Base-by-base conservation (phyloP, 2,113 vertebrate species). In the Dunckerocampus dactyliophorus region DNA sequence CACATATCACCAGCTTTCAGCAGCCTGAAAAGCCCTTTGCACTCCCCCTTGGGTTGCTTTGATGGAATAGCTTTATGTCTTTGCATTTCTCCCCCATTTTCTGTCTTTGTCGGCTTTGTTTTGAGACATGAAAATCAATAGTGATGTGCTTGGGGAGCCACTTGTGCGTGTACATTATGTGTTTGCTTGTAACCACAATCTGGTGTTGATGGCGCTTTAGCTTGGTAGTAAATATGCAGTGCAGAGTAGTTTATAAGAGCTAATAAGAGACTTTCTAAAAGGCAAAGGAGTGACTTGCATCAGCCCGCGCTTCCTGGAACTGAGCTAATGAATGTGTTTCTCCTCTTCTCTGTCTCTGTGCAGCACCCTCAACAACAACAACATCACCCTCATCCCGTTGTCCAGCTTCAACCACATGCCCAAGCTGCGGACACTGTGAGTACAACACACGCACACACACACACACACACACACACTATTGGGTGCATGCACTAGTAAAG, bases 401-500 rank as follows among this genome's bases (percentile, higher is more conserved):
- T 97, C 96, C 88, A 99, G 97, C 89, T 99, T 99, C 92, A 98
- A 99, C 85, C 95, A 98, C 87, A 99, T 99, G 97, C 97, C 97
- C 16, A 98, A 98, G 90, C 93, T 99, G 75, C 94, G 97, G 75
- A 98, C 97, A 4, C 90, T 98, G 97, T 99, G 76, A 98, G 97
- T 99, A 94, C 17, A 47, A 51, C 20, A 42, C 60, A 47, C 59
- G 62, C 1, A 1, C 52, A 63, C 69, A 69, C 59, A 62, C 58
- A 60, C 24, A 53, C 47, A 72, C 58, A 62, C 47, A 53, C 62
- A 65, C 66, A 58, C 57, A 45, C 28, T 39, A 3, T 21, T 17
- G 6, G 47, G 47, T 47, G 47, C 47, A 47, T 55, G 31, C n/a
- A 42, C 22, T 46, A 12, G 43, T 45, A 6, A 15, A 10, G 34